Base-by-base conservation (phyloP, 2,888 invertebrate species). In the Heliconius aoede region DNA sequence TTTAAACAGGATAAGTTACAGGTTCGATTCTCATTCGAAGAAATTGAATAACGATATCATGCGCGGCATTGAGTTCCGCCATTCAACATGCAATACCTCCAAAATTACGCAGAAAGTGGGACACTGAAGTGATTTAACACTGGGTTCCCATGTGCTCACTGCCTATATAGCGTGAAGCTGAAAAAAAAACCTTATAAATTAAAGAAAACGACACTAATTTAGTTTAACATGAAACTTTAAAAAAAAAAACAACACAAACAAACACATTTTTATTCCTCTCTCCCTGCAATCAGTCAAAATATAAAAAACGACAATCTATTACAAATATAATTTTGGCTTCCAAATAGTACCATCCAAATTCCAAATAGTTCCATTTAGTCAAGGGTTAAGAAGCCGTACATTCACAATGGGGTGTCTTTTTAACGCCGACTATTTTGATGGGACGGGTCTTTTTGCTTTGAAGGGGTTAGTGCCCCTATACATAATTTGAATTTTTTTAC, bases 351-450 rank as follows among this genome's bases (percentile, higher is more conserved):
- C n/a, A n/a, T n/a, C n/a, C n/a, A n/a, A n/a, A n/a, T n/a, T n/a
- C n/a, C n/a, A n/a, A n/a, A n/a, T n/a, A n/a, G n/a, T n/a, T n/a
- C 86, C 88, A 87, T 92, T 91, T 88, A 86, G 89, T 86, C 87
- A 86, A 88, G 91, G 91, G 92, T 90, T 93, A 92, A 92, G 92
- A 93, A 94, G 92, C 92, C 92, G 85, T 89, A 90, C 88, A 86
- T 85, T 84, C 88, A 90, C 89, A 91, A 91, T 87, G 85, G 88
- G 91, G 93, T 91, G 92, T 92, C 90, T 91, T 91, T 91, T 93
- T 93, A 92, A 93, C 92, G 89, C 90, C 86, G 85, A 88, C 87
- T 85, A 87, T 90, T 93, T 90, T 89, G 89, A 91, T 85, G 86
- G 88, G 89, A 83, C 84, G 83, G 86, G 86, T 86, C 86, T 85